Evolutionary conservation across 1,140 invertebrate species (phyloP).

Genomic region (Popillia japonica): DNA sequence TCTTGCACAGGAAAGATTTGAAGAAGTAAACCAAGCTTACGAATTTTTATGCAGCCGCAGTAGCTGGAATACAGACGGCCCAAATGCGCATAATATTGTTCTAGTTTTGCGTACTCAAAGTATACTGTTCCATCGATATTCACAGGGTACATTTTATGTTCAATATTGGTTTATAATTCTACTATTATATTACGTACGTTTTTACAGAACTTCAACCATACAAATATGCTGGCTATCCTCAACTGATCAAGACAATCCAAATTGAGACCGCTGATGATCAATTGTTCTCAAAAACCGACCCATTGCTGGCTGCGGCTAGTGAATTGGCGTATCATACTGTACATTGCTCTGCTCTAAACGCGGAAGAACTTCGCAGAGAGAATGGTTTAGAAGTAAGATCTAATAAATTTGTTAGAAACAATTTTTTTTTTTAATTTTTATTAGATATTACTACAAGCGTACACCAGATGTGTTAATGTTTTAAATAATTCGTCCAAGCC

Average conservation of each 20-base stretch:
- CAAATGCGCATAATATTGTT: slow-evolving; percentile 96
- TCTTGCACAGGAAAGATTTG: slow-evolving; percentile 83
- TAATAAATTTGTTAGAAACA: slow-evolving; percentile 31
- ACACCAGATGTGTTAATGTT: slow-evolving; percentile 90
- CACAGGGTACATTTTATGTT: slow-evolving; percentile 70
- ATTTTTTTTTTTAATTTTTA: neutral
- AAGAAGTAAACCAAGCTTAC: slow-evolving; percentile 95
- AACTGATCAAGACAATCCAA: slow-evolving; percentile 94
- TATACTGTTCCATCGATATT: slow-evolving; percentile 93
- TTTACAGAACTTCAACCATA: slow-evolving; percentile 88
- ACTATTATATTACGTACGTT: slow-evolving; percentile 32
- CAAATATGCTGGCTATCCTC: slow-evolving; percentile 99
- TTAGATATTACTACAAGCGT: slow-evolving; percentile 84
- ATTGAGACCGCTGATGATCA: slow-evolving; percentile 93
- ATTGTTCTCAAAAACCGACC: slow-evolving; percentile 89
- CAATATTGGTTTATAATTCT: neutral
- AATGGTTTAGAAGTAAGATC: slow-evolving; percentile 82
- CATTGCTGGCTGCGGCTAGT: slow-evolving; percentile 87
- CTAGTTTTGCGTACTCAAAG: slow-evolving; percentile 95
- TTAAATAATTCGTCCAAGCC: slow-evolving; percentile 80
- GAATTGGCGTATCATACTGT: slow-evolving; percentile 97
- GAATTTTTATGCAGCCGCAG: slow-evolving; percentile 96
- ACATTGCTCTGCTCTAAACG: slow-evolving; percentile 95
- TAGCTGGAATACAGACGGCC: slow-evolving; percentile 86
- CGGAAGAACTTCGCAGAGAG: slow-evolving; percentile 95